Evolutionary conservation across 1,140 invertebrate species (phyloP).

Genomic region (Dolichoris vasculosae): DNA sequence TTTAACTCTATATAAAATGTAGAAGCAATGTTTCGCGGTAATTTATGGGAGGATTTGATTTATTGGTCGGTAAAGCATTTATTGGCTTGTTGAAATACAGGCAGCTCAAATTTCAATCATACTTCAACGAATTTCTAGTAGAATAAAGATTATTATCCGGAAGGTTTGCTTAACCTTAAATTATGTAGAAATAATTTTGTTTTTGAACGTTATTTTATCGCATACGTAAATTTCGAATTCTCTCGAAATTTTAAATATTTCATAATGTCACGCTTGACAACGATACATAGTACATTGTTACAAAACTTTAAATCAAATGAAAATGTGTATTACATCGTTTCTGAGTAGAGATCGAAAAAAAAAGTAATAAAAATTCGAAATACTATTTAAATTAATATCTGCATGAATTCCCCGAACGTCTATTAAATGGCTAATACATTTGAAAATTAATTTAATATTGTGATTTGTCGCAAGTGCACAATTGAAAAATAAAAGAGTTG

Average conservation of each 20-base stretch:
- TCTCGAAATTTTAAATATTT: background rate
- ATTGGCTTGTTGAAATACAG: slow-evolving; percentile 24
- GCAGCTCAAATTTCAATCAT: slow-evolving; percentile 18
- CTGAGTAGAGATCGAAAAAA: background rate
- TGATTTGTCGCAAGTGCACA: too few species aligned
- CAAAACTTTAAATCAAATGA: background rate
- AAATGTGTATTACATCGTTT: background rate
- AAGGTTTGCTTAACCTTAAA: background rate
- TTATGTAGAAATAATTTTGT: background rate
- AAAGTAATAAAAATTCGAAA: background rate
- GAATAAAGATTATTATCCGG: background rate
- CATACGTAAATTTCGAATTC: background rate
- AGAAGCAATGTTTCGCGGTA: slow-evolving; percentile 12
- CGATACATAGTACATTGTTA: background rate
- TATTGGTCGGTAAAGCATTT: slow-evolving; percentile 11
- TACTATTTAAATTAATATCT: background rate
- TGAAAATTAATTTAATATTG: background rate
- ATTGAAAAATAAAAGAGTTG: background rate
- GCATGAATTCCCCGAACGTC: background rate
- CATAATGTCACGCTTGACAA: background rate
- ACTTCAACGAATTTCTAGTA: background rate
- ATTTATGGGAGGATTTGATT: slow-evolving; percentile 25
- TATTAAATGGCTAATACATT: background rate
- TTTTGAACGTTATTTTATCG: background rate
- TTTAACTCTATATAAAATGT: slow-evolving; percentile 22